Conservation (phyloP, 2,797 vertebrate species). For the Esox masquinongy region DNA sequence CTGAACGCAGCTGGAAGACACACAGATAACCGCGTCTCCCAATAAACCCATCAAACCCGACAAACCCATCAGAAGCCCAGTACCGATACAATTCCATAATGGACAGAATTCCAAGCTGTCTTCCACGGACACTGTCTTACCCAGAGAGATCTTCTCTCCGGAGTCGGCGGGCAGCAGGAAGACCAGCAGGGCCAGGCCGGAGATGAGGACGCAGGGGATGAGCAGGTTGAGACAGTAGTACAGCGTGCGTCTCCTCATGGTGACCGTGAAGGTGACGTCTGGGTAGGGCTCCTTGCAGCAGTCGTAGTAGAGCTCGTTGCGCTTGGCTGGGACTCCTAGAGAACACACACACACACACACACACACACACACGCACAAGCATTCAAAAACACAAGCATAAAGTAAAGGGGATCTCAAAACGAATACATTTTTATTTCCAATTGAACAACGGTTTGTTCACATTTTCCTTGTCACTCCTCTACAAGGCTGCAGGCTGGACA, state of each 20-base stretch:
- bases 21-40: neutral
- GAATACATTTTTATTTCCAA: neutral
- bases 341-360: conserved; percentile 10
- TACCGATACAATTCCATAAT: neutral
- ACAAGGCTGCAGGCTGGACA: too few species aligned
- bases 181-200: conserved; percentile 86
- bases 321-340: conserved; percentile 87
- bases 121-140: conserved; percentile 58
- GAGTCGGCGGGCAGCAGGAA: conserved; percentile 92
- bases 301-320: conserved; percentile 89
- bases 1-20: neutral
- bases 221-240: conserved; percentile 92
- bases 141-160: conserved; percentile 92
- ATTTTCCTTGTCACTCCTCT: too few species aligned
- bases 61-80: neutral
- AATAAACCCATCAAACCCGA: neutral
- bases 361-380: conserved; percentile 24
- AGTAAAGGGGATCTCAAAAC: neutral
- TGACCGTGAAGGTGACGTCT: conserved; percentile 91
- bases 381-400: neutral
- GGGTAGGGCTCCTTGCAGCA: conserved; percentile 94
- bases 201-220: conserved; percentile 91
- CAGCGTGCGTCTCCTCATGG: conserved; percentile 87
- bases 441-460: too few species aligned
- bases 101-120: neutral